Evolutionary conservation across 1,140 invertebrate genomes (phyloP), one percentile per base, ranked within the genome.

Genomic region (Acyrthosiphon pisum): DNA sequence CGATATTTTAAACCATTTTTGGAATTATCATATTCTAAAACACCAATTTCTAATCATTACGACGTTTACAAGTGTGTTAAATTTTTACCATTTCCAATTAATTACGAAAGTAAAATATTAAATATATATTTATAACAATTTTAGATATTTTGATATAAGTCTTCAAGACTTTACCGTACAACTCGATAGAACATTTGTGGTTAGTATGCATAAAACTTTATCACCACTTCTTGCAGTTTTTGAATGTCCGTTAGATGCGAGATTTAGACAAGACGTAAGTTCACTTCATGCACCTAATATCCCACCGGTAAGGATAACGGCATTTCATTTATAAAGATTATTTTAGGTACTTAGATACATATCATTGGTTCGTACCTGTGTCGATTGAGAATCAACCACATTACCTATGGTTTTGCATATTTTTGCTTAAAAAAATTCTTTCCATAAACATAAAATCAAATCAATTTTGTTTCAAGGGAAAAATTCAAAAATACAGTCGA

Each of bases 1-100:
- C 95, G 86, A 94, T 93, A 95, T 94, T 95, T 96, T 8, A 97
- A 96, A 94, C 97, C 97, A 2, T 97, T 96, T 94, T 94, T 98
- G 68, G 97, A 98, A 94, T 95, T 97, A 41, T 95, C 96, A 2
- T 94, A 96, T 60, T 95, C 97, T 60, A 97, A 97, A 94, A 95
- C 96, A 94, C 95, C 95, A 87, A 95, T 95, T 86, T 96, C 95
- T 18, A 95, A 94, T 94, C 94, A 96, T 94, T 96, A 96, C 94
- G 95, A 96, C 93, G 95, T 97, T 94, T 97, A 96, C 94, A 97
- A 97, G 95, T 96, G 94, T 94, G 94, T 94, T 44, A 30, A 93
- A 48, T 6, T 44, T 35, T 18, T 91, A 44, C 4, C 11, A 37
- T 37, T 48, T 83, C 30, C 20, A 76, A n/a, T n/a, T 76, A 46